Conservation (phyloP, 2,797 vertebrate genomes). For the Microcaecilia unicolor region DNA sequence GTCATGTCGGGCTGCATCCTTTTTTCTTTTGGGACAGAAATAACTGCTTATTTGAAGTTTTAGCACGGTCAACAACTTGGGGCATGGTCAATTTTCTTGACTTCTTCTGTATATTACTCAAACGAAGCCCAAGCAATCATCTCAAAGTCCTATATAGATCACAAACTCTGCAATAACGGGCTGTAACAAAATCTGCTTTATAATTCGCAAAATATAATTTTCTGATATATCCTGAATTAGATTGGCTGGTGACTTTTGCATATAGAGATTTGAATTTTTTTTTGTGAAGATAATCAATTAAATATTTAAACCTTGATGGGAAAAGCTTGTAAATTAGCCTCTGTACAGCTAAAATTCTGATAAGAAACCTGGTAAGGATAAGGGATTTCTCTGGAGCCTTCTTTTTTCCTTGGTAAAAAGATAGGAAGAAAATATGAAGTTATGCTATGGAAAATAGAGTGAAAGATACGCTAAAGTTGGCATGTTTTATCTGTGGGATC, state of each 20-base stretch:
- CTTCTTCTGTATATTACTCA: neutral
- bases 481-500: too few relatives aligned
- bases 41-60: neutral
- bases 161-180: neutral
- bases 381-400: neutral
- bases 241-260: neutral
- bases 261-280: neutral
- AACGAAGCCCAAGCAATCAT: neutral
- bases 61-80: neutral
- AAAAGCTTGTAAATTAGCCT: neutral
- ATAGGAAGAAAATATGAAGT: too few relatives aligned
- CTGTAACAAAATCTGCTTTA: neutral
- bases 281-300: neutral
- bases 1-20: neutral
- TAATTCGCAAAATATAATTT: neutral
- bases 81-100: neutral
- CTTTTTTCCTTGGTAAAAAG: too few relatives aligned
- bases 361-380: neutral
- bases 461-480: too few relatives aligned
- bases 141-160: neutral
- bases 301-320: neutral
- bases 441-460: too few relatives aligned
- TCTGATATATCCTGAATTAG: neutral
- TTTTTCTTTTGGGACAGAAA: neutral
- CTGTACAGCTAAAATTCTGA: neutral